Base-by-base conservation (phyloP, 2,888 invertebrate genomes). In the Caenorhabditis macrosperma region DNA sequence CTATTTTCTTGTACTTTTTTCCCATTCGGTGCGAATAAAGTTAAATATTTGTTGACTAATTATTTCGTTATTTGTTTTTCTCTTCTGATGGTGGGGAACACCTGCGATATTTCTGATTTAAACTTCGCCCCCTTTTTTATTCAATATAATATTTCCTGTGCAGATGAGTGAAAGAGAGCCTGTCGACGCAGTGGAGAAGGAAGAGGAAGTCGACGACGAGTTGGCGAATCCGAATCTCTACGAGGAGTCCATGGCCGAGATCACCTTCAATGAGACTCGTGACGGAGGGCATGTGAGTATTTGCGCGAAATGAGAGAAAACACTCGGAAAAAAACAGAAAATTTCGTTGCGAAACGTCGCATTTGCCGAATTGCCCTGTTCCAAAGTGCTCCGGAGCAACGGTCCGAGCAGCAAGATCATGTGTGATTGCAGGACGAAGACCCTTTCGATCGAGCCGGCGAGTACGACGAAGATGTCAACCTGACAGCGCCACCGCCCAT, bases 231-330 rank as follows among this genome's bases (percentile, higher is more conserved):
- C 69, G 12, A 67, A 80, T 30, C 35, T 80, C 9, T 75, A 69
- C 30, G 50, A 66, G 28, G 80, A 80, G 20, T 72, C 80, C 9
- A 75, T 80, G 75, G 60, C 71, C 24, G 80, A 80, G 46, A 71
- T 80, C 17, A 67, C 63, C 5, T 3, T 61, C 10, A 80, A 80
- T 26, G 60, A 80, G 20, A 59, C 46, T 9, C 22, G 24, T 10
- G 50, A 26, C 9, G 72, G 52, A 20, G 78, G 78, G 64, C 74
- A 74, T 46, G 78, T 77, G n/a, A n/a, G n/a, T n/a, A n/a, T n/a
- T n/a, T n/a, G n/a, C n/a, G n/a, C n/a, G n/a, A n/a, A 54, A 30
- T 54, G 4, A 2, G n/a, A 6, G 2, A 7, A 12, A 54, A 28
- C 15, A 54, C 17, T 5, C 17, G 10, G 9, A n/a, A n/a, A n/a